Base-by-base conservation (phyloP, 1,140 invertebrate genomes). In the Coelopa frigida region DNA sequence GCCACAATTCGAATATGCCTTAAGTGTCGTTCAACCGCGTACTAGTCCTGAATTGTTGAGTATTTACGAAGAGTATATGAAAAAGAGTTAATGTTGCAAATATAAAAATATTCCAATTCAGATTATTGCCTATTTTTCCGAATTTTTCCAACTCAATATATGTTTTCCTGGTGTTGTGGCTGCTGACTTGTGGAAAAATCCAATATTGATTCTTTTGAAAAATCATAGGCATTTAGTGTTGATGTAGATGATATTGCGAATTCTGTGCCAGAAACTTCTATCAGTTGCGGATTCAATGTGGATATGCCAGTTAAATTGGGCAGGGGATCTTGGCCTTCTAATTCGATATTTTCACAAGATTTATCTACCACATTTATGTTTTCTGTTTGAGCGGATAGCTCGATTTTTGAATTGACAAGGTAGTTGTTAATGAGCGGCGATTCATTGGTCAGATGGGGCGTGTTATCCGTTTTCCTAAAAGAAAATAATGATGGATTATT, bases 1-100 rank as follows among this genome's bases (percentile, higher is more conserved):
- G 55, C 50, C 55, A 55, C 81, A 94, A 72, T 92, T 94, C 67
- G 62, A 74, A 32, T 57, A 70, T 18, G 85, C 88, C 10, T 71
- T 94, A 5, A 56, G 71, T 18, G 61, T 76, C 31, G 78, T 93
- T 0, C 75, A 70, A 21, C 89, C 90, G 8, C 74, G 87, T 57
- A 92, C 84, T 3, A 77, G 80, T 44, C 37, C 65, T 5, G 74
- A 76, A 39, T 70, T 85, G 8, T 66, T 90, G n/a, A 57, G 77
- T 36, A 73, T 89, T 46, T 91, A 89, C 68, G 73, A 83, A 15
- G 53, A 62, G 2, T 70, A 70, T 47, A 44, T 56, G 21, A 49
- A 44, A n/a, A 83, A 15, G 53, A 62, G 2, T 70, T 69, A 46
- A 44, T 56, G 21, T 44, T 39, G 22, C 42, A 49, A 49, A 44